Conservation (phyloP, 2,888 invertebrate genomes). For the Agelastica alni region DNA sequence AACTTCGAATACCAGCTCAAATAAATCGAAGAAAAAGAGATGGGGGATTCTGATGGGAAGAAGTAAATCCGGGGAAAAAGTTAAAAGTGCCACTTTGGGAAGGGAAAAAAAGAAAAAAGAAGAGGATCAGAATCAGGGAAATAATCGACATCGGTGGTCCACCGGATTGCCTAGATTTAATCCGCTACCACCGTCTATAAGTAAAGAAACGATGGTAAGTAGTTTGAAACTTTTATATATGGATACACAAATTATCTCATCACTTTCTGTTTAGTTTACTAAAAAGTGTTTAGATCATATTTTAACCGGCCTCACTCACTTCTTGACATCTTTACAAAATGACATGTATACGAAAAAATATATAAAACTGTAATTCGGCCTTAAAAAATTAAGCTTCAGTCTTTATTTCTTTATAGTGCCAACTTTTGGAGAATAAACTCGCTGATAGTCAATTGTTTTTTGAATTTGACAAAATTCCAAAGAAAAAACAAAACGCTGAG, state of each 20-base stretch:
- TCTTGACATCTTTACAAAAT: too few species aligned
- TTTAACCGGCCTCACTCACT: too few species aligned
- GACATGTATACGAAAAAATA: too few species aligned
- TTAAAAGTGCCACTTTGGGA: constrained; percentile 71
- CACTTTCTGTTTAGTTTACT: too few species aligned
- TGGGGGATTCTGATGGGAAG: constrained; percentile 73
- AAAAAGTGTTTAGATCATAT: too few species aligned
- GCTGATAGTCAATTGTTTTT: constrained; percentile 75
- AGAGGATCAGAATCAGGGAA: constrained; percentile 58
- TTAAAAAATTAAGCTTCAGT: too few species aligned
- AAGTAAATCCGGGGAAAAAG: constrained; percentile 62
- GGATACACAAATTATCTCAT: too few species aligned
- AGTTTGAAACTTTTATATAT: background rate
- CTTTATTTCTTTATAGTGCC: constrained; percentile 60
- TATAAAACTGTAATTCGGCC: too few species aligned
- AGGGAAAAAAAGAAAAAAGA: constrained; percentile 65
- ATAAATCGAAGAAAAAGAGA: constrained; percentile 61
- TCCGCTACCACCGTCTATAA: constrained; percentile 75
- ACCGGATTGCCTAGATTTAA: constrained; percentile 71
- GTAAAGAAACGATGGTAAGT: constrained; percentile 78
- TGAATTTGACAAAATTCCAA: constrained; percentile 85
- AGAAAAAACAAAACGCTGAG: constrained; percentile 72
- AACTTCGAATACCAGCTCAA: constrained; percentile 39
- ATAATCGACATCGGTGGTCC: constrained; percentile 70
- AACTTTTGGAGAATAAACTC: constrained; percentile 69